Base-by-base conservation (phyloP, 2,113 vertebrate species). In the Bubalus kerabau region DNA sequence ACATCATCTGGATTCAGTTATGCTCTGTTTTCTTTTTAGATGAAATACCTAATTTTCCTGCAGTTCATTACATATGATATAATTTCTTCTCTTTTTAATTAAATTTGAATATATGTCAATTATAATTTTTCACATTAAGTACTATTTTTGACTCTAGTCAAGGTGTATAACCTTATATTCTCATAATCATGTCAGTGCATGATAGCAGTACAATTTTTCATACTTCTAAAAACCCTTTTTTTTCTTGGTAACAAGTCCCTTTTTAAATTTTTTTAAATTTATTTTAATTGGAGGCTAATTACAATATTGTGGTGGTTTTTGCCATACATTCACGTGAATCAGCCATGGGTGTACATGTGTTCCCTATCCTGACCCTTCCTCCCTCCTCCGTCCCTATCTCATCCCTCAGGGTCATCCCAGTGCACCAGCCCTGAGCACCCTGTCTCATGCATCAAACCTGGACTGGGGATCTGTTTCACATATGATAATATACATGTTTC, bases 31-130 rank as follows among this genome's bases (percentile, higher is more conserved):
- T 94, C 40, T 54, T 43, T 86, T 94, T 96, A 93, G 59, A 85
- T 81, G 57, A 88, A 96, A 96, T 48, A 88, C 60, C 91, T 81
- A 93, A 83, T 91, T 96, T 90, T 93, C 86, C 52, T 93, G 6
- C 0, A 30, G 54, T 84, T 98, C 94, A 88, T 92, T 98, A 95
- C 60, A 21, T 93, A 5, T 92, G 6, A 46, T 74, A 62, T 52
- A 19, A 52, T 91, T 98, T 96, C 43, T 48, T 93, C 54, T 95
- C 62, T 52, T 97, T 96, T 95, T 89, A 96, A 95, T 98, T 97
- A 97, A 94, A 80, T 93, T 74, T 96, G 54, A 94, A 91, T 85
- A 8, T 23, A 90, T 83, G 83, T 97, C 91, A 96, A 88, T 94
- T 91, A 96, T 94, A 87, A 74, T 74, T 57, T 94, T 94, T 67